Evolutionary conservation across 2,888 invertebrate genomes (phyloP), one percentile per base, ranked within the genome.

Genomic region (Anthrax anthrax): DNA sequence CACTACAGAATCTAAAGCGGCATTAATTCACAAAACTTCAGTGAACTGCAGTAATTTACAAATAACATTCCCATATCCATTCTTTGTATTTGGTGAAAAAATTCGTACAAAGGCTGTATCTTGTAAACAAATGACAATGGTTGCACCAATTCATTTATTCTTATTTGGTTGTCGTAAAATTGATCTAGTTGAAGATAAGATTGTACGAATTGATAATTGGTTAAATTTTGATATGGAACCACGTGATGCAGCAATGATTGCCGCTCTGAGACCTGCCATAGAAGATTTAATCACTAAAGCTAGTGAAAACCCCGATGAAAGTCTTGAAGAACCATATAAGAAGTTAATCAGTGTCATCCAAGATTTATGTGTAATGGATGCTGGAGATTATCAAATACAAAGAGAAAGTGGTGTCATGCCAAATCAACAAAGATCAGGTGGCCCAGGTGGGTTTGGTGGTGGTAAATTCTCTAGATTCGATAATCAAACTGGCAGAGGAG

Each of bases 11-110:
- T 88, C 91, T 46, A 94, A 91, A 63, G 81, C 87, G 0, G 97
- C 97, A 0, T 72, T 98, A 2, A 85, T 98, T 51, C 94, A 96
- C 70, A 97, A 96, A 69, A 90, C 92, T 0, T 97, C 96, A 0
- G 94, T 97, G 4, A 95, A 96, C 71, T 91, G 90, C 65, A 83
- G 81, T 57, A 87, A 86, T 62, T 71, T 77, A 43, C 86, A 86
- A 43, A 81, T 85, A 48, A 76, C 76, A 52, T 96, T 96, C 61
- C 85, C 88, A 0, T 94, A 87, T 52, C 97, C 97, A 0, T 84
- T 95, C 64, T 95, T 98, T 64, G 88, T 98, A 47, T 98, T 97
- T 66, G 95, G 96, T 0, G 97, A 98, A 71, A 98, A 98, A 75
- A 90, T 97, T 47, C 80, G 96, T 46, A 95, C 96, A 0, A 75